phyloP scores from a whole-genome alignment of 2,888 invertebrate species.

The Sepiola atlantica region DNA sequence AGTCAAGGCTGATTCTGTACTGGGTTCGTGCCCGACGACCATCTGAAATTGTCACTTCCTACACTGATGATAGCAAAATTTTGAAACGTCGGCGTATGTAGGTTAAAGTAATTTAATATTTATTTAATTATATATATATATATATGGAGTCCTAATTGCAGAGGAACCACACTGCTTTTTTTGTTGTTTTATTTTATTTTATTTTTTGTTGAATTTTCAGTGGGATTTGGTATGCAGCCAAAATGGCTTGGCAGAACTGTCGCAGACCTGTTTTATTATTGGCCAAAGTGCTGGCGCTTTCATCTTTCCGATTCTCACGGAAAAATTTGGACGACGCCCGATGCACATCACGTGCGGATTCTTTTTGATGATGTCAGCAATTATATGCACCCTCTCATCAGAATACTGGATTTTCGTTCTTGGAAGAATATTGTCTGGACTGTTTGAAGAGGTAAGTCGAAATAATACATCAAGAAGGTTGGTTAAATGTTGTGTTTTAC shows the following conservation, averaged over 20 bases:
- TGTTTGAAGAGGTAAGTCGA: slow-evolving; percentile 54
- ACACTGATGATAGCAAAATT: too few species aligned
- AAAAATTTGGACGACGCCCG: slow-evolving; percentile 63
- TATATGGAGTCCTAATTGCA: too few species aligned
- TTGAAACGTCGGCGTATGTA: too few species aligned
- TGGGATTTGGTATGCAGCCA: slow-evolving; percentile 66
- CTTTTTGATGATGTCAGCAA: slow-evolving; percentile 50
- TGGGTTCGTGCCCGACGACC: too few species aligned
- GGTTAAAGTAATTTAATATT: too few species aligned
- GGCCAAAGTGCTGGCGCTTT: slow-evolving; percentile 68
- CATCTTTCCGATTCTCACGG: slow-evolving; percentile 61
- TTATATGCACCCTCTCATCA: slow-evolving; percentile 55
- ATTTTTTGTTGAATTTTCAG: slow-evolving; percentile 54
- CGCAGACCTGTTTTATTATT: slow-evolving; percentile 63
- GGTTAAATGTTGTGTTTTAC: too few species aligned
- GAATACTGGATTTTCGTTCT: slow-evolving; percentile 56
- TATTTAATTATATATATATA: too few species aligned
- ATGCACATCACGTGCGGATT: slow-evolving; percentile 55
- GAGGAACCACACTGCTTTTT: too few species aligned
- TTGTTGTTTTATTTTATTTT: background rate
- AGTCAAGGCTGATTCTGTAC: too few species aligned
- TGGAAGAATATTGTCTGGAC: slow-evolving; percentile 56
- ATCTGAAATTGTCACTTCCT: too few species aligned
- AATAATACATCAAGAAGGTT: background rate
- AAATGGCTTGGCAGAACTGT: slow-evolving; percentile 60